These are phyloP conservation scores for Pseudoips prasinana DNA, from an alignment of 2,888 invertebrate genomes.

Conservation along the genomic window DNA sequence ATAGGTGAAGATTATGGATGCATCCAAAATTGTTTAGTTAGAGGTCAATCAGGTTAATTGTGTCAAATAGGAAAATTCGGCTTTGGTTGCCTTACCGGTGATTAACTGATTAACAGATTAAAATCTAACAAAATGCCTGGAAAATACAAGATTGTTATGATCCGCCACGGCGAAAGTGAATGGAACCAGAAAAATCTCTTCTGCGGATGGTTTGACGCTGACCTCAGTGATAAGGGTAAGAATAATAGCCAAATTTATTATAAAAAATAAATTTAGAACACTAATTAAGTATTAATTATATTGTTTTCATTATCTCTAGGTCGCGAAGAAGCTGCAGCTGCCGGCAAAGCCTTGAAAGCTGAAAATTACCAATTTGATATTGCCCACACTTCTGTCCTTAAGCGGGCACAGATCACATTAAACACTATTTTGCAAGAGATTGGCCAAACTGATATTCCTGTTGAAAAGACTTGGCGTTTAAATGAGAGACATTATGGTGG, in stretches of 20 bases:
- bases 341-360: slow-evolving; percentile 87
- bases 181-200: slow-evolving; percentile 89
- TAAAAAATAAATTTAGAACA: too few relatives aligned
- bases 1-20: too few relatives aligned
- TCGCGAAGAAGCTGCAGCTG: slow-evolving; percentile 84
- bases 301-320: slow-evolving; percentile 62
- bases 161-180: slow-evolving; percentile 89
- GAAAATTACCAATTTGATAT: slow-evolving; percentile 88
- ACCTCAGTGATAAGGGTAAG: slow-evolving; percentile 85
- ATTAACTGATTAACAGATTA: slow-evolving; percentile 7
- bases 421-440: slow-evolving; percentile 85
- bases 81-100: slow-evolving; percentile 29
- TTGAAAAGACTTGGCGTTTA: slow-evolving; percentile 89
- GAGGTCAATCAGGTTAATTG: slow-evolving; percentile 60
- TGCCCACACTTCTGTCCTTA: slow-evolving; percentile 90
- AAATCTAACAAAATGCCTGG: slow-evolving; percentile 53
- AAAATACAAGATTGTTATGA: slow-evolving; percentile 86
- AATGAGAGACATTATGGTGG: slow-evolving; percentile 95
- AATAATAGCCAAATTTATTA: slow-evolving; percentile 3
- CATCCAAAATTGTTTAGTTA: slow-evolving; percentile 9
- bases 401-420: slow-evolving; percentile 89
- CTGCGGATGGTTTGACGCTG: slow-evolving; percentile 88
- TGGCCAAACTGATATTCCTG: slow-evolving; percentile 85
- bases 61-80: slow-evolving; percentile 40
- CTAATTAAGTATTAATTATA: not conserved